These are phyloP conservation scores for Etheostoma perlongum DNA, from an alignment of 2,797 vertebrate genomes.

Conservation along the genomic window DNA sequence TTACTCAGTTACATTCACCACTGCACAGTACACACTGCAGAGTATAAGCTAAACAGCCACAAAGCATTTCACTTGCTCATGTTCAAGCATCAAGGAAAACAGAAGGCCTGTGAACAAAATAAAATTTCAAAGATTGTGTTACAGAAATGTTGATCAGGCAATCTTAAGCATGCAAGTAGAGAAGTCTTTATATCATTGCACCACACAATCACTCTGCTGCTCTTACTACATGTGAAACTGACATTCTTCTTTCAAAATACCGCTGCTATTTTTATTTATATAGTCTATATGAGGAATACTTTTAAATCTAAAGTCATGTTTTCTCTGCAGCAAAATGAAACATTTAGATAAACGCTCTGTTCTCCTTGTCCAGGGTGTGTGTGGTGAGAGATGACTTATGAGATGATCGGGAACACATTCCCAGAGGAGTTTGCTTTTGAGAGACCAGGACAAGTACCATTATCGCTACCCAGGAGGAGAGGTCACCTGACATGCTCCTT, in stretches of 20 bases:
- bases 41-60: neutral
- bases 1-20: neutral
- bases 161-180: neutral
- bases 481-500: slow-evolving; percentile 76
- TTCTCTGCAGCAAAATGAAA: neutral
- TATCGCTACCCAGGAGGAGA: slow-evolving; percentile 99
- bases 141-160: neutral
- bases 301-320: neutral
- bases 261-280: neutral
- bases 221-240: neutral
- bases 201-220: too few species aligned
- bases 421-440: slow-evolving; percentile 96
- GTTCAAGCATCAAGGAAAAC: neutral
- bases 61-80: neutral
- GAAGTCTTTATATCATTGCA: neutral
- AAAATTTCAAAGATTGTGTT: neutral
- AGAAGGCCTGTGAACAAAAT: neutral
- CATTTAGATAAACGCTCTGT: neutral
- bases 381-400: slow-evolving; percentile 98
- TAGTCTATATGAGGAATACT: neutral
- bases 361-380: slow-evolving; percentile 88
- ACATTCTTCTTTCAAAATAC: neutral
- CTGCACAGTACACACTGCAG: neutral
- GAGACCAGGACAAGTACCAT: slow-evolving; percentile 97
- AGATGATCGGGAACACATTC: slow-evolving; percentile 91